Conservation (phyloP, 2,888 invertebrate species). For the Nasonia oneida region DNA sequence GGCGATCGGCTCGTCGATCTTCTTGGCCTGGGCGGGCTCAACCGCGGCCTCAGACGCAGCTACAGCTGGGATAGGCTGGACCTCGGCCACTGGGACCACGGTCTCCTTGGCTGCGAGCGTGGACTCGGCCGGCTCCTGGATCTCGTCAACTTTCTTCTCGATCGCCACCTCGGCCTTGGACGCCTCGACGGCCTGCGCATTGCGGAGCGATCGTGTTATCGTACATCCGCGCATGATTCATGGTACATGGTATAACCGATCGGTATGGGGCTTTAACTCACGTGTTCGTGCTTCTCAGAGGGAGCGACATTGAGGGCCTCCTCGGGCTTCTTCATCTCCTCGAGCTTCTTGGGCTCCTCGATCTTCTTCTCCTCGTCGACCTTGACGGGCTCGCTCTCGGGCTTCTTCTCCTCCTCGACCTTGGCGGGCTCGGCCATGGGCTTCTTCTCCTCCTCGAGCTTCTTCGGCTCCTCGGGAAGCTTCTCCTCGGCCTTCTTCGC, state of each 20-base stretch:
- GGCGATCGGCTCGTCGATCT: constrained; percentile 55
- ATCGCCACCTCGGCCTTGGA: neutral
- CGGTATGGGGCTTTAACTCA: constrained; percentile 1
- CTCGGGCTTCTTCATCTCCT: constrained; percentile 60
- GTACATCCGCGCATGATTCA: too few relatives aligned
- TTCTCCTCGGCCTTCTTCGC: constrained; percentile 35
- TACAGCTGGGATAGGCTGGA: constrained; percentile 9
- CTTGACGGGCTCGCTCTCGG: constrained; percentile 40
- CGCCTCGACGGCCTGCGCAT: constrained; percentile 24
- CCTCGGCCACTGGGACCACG: constrained; percentile 11
- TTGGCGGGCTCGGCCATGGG: constrained; percentile 51
- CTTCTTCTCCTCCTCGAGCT: constrained; percentile 43
- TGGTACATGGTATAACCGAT: too few relatives aligned
- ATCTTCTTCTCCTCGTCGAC: constrained; percentile 63
- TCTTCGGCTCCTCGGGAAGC: constrained; percentile 16
- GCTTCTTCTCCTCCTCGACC: constrained; percentile 61
- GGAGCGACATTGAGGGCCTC: constrained; percentile 55
- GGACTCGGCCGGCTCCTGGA: constrained; percentile 44
- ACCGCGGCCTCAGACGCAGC: constrained; percentile 37
- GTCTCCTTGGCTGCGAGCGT: constrained; percentile 31
- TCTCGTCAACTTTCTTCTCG: constrained; percentile 43
- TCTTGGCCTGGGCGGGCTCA: constrained; percentile 61
- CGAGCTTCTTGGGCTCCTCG: constrained; percentile 56
- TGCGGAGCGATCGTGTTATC: neutral
- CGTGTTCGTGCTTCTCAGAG: constrained; percentile 49